These are phyloP conservation scores for Philotrypesis tridentata DNA, from an alignment of 1,140 invertebrate genomes.

Conservation along the genomic window DNA sequence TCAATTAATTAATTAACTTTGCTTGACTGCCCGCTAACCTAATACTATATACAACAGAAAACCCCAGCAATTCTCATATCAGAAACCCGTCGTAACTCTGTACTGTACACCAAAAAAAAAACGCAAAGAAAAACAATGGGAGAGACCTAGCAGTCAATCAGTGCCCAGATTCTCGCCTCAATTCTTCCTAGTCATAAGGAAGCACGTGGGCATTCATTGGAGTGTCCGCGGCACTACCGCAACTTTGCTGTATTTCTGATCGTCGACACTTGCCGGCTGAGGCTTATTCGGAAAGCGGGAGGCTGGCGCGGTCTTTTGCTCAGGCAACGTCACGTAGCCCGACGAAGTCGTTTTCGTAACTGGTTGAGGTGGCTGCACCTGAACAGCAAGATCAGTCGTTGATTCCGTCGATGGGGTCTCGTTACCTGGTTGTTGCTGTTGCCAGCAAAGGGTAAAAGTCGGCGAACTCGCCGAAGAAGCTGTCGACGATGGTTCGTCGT, in stretches of 20 bases:
- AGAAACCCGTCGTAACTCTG: slow-evolving; percentile 21
- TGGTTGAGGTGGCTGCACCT: neutral
- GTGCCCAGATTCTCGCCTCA: slow-evolving; percentile 30
- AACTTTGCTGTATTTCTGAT: slow-evolving; percentile 66
- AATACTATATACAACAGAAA: neutral
- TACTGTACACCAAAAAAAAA: slow-evolving; percentile 1
- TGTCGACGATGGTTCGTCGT: slow-evolving; percentile 11
- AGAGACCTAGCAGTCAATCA: slow-evolving; percentile 19
- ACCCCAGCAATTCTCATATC: slow-evolving; percentile 18
- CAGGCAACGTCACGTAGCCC: slow-evolving; percentile 44
- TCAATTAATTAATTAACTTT: neutral
- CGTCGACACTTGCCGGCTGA: slow-evolving; percentile 33
- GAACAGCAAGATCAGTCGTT: neutral
- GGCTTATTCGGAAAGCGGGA: slow-evolving; percentile 23
- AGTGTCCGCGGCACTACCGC: slow-evolving; percentile 62
- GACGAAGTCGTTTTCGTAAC: neutral
- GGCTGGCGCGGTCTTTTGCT: neutral
- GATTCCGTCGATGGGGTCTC: neutral
- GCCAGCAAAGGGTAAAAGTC: slow-evolving; percentile 19
- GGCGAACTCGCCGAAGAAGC: slow-evolving; percentile 11
- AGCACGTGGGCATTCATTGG: slow-evolving; percentile 52
- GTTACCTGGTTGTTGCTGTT: neutral
- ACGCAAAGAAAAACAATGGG: slow-evolving; percentile 6
- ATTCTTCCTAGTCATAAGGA: neutral
- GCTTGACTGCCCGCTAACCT: neutral